Base-by-base conservation (phyloP, 2,797 vertebrate species). In the Arrhamphus sclerolepis region DNA sequence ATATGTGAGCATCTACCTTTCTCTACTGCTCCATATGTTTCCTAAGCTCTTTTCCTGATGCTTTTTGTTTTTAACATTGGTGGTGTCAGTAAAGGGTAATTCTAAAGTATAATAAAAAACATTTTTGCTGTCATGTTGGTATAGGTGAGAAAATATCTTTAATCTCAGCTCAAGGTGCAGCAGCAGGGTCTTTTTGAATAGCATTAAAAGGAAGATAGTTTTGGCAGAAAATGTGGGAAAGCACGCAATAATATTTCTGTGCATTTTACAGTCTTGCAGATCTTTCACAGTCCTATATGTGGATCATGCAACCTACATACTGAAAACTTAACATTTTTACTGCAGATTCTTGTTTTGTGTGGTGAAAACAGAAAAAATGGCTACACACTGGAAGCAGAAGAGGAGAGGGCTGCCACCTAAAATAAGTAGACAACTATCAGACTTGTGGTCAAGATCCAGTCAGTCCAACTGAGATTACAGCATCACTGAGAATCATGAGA, bases 1-100 rank as follows among this genome's bases (percentile, higher is more conserved):
- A 39, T 26, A 16, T 24, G 63, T 61, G 47, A 56, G 22, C 7
- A 34, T 69, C 43, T 34, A 14, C 66, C 10, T 53, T 39, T 67
- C 9, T 46, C 40, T 46, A 39, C 56, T 56, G 46, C 63, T 62
- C 53, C 61, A 49, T 20, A 34, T 56, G 22, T 56, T 69, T 61
- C n/a, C 20, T 11, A 7, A 62, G 24, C 29, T n/a, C 19, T 22
- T 29, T 9, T 34, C 38, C n/a, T 21, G 9, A 50, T 51, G 56
- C 3, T 31, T 22, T 57, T 43, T 50, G 26, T 7, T 73, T 49
- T 51, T 3, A 29, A 29, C 9, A 3, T 34, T 34, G 31, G 2
- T 46, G 63, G 7, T 24, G 14, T 17, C 63, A 62, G 28, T 41
- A 43, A 44, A 73, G 26, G 21, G 58, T 31, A 14, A 75, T 64